These are phyloP conservation scores for Cheilosia pagana DNA, from an alignment of 2,888 invertebrate species.

Conservation along the genomic window DNA sequence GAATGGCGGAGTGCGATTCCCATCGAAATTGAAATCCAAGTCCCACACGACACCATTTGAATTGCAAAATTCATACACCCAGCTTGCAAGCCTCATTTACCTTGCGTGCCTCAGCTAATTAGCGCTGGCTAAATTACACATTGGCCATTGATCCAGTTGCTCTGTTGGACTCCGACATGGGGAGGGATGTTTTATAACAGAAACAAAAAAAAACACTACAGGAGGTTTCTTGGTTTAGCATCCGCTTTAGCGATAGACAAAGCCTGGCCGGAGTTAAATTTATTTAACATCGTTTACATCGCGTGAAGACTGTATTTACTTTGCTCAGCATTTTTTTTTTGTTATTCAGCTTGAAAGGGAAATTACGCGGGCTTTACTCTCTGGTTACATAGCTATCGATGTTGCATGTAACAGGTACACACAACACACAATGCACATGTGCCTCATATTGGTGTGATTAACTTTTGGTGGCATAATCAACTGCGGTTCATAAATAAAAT, in stretches of 20 bases:
- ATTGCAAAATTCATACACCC: conserved; percentile 43
- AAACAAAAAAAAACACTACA: background rate
- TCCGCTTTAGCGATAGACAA: conserved; percentile 14
- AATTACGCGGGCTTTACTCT: conserved; percentile 19
- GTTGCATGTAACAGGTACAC: conserved; percentile 15
- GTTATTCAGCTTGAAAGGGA: conserved; percentile 27
- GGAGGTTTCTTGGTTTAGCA: conserved; percentile 20
- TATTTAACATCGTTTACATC: conserved; percentile 56
- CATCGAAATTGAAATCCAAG: conserved; percentile 24
- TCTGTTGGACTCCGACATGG: background rate
- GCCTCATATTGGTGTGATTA: conserved; percentile 4
- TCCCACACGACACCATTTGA: conserved; percentile 28
- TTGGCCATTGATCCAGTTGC: conserved; percentile 49
- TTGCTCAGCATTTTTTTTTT: conserved; percentile 10
- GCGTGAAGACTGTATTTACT: conserved; percentile 34
- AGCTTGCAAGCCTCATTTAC: conserved; percentile 33
- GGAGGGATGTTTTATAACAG: conserved; percentile 26
- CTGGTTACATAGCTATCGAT: conserved; percentile 33
- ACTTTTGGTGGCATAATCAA: conserved; percentile 38
- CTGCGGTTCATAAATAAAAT: conserved; percentile 16
- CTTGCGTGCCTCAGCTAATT: conserved; percentile 55
- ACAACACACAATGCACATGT: background rate
- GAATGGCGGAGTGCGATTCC: too few relatives aligned
- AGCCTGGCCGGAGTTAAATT: conserved; percentile 9
- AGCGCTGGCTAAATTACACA: conserved; percentile 36